Percentiles rank a stretch among this genome's conserved stretches.
phyloP scores from a whole-genome alignment of 2,113 vertebrate species.

The Tor tambroides region DNA sequence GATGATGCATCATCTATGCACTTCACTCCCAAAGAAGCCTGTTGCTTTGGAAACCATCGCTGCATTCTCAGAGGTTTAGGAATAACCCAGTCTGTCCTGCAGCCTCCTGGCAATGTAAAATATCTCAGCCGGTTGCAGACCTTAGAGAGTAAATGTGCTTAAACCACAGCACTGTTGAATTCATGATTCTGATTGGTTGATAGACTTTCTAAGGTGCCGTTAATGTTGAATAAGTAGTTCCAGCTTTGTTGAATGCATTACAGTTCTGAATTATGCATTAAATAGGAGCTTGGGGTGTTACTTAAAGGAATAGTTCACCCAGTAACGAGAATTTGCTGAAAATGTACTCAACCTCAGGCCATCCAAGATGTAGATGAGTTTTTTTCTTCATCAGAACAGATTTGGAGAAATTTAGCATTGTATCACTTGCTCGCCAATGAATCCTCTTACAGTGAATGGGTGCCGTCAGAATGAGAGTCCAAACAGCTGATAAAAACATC shows the following conservation, averaged over 20 bases:
- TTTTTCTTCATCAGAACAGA: background rate
- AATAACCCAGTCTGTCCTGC: conserved; percentile 9
- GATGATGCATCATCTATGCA: conserved; percentile 34
- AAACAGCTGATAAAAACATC: background rate
- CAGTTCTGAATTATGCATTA: background rate
- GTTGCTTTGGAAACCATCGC: conserved; percentile 47
- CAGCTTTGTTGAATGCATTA: background rate
- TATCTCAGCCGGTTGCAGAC: background rate
- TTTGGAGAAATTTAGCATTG: background rate
- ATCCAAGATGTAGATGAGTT: background rate
- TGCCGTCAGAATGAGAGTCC: background rate
- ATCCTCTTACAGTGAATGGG: background rate
- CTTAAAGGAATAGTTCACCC: background rate
- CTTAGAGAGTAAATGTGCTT: background rate
- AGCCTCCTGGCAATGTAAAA: background rate
- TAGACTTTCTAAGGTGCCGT: background rate
- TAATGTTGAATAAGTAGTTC: background rate
- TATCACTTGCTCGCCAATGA: background rate
- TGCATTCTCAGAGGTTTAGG: conserved; percentile 7
- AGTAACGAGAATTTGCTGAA: too few relatives aligned
- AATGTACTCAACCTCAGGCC: background rate
- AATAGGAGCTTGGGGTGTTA: background rate
- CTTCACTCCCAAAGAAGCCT: background rate
- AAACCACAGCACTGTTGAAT: background rate
- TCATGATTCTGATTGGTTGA: background rate